A percentile compares a stretch with the other conserved stretches of the same genome.
phyloP scores from a whole-genome alignment of 2,888 invertebrate genomes.

The Trichopoda pennipes region DNA sequence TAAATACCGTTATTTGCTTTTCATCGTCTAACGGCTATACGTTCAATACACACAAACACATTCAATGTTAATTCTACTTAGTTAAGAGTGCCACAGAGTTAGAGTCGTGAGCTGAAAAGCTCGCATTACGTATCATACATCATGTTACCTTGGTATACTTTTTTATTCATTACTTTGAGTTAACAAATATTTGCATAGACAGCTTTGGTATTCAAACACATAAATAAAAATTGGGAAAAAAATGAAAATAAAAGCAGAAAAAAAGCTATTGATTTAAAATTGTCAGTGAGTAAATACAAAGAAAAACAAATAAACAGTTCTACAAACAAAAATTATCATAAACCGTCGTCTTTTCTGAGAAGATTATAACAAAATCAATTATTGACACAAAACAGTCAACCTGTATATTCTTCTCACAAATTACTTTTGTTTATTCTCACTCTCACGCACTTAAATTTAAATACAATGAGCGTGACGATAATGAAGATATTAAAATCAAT shows the following conservation, averaged over 20 bases:
- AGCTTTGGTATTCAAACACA: slow-evolving; percentile 47
- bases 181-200: slow-evolving; percentile 55
- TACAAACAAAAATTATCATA: slow-evolving; percentile 4
- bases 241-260: slow-evolving; percentile 3
- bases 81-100: too few relatives aligned
- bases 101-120: background rate
- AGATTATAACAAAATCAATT: slow-evolving; percentile 17
- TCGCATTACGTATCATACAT: slow-evolving; percentile 15
- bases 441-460: background rate
- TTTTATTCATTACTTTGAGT: slow-evolving; percentile 51
- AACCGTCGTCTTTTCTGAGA: background rate
- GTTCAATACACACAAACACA: background rate
- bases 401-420: slow-evolving; percentile 16
- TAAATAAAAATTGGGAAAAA: slow-evolving; percentile 27
- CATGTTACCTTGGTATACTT: slow-evolving; percentile 23
- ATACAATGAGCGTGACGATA: background rate
- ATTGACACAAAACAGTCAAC: slow-evolving; percentile 47
- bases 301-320: background rate
- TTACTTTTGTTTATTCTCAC: background rate
- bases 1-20: slow-evolving; percentile 46
- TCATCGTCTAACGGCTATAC: slow-evolving; percentile 32
- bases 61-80: background rate
- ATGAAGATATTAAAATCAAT: slow-evolving; percentile 3
- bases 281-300: background rate
- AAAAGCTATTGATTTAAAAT: slow-evolving; percentile 11